These are phyloP conservation scores for Pica pica DNA, from an alignment of 2,113 vertebrate genomes.

Conservation along the genomic window DNA sequence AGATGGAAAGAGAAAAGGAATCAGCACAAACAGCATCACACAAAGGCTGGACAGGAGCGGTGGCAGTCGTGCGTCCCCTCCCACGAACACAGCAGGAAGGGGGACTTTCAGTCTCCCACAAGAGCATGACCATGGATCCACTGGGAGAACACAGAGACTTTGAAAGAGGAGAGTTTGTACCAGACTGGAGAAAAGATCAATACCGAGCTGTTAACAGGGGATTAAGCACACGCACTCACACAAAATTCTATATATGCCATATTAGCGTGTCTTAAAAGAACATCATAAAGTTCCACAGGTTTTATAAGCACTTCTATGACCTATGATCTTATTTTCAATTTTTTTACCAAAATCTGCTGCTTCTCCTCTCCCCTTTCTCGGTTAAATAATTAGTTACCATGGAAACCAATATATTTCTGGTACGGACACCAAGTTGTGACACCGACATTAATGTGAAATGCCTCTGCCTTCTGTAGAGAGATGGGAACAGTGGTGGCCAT, in stretches of 20 bases:
- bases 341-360: background rate
- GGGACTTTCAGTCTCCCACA: too few species aligned
- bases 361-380: background rate
- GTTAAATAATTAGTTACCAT: constrained; percentile 9
- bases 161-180: background rate
- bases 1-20: background rate
- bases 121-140: fast-evolving
- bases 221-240: too few species aligned
- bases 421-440: background rate
- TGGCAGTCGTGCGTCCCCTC: background rate
- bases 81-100: background rate
- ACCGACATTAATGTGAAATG: fast-evolving
- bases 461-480: background rate
- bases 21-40: fast-evolving
- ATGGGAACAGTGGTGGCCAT: background rate
- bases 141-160: fast-evolving
- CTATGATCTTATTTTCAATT: background rate
- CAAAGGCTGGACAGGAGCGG: too few species aligned
- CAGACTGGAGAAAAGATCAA: background rate
- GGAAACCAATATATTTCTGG: background rate
- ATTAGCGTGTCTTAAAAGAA: background rate
- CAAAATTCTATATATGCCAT: background rate
- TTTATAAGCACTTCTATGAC: background rate
- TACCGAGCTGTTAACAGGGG: background rate
- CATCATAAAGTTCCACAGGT: background rate